phyloP scores from a whole-genome alignment of 2,797 vertebrate species.

The Aulostomus chinensis region DNA sequence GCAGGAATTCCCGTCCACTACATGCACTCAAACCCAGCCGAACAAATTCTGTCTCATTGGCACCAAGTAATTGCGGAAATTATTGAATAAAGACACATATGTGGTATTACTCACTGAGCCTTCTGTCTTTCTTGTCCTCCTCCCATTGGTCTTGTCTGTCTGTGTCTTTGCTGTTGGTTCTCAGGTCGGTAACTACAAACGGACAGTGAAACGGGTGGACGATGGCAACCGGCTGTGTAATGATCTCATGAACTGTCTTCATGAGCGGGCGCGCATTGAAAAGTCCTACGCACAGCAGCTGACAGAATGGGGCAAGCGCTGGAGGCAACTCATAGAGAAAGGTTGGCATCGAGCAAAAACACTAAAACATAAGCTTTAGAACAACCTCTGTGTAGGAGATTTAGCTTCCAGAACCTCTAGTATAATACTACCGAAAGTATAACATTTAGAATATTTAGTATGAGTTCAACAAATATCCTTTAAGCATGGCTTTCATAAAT shows the following conservation, averaged over 20 bases:
- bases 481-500: neutral
- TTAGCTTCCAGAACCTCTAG: too few species aligned
- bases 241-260: conserved; percentile 93
- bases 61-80: too few species aligned
- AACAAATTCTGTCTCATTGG: too few species aligned
- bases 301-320: conserved; percentile 96
- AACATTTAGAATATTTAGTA: too few species aligned
- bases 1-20: neutral
- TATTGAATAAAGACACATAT: too few species aligned
- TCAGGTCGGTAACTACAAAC: conserved; percentile 96
- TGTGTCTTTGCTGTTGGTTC: neutral
- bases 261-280: conserved; percentile 94
- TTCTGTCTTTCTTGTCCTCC: neutral
- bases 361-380: neutral
- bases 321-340: conserved; percentile 94
- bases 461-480: too few species aligned
- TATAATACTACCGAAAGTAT: too few species aligned
- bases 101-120: too few species aligned
- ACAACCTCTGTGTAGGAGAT: neutral
- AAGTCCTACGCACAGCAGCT: conserved; percentile 94
- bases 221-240: conserved; percentile 93
- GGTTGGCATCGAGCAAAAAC: conserved; percentile 68
- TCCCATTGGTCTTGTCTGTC: neutral
- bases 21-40: neutral
- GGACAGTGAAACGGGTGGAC: conserved; percentile 92